Percentiles rank a stretch among this genome's conserved stretches.
These are phyloP conservation scores for Corythornis leucogaster DNA, from an alignment of 2,797 vertebrate genomes.

Conservation along the genomic window DNA sequence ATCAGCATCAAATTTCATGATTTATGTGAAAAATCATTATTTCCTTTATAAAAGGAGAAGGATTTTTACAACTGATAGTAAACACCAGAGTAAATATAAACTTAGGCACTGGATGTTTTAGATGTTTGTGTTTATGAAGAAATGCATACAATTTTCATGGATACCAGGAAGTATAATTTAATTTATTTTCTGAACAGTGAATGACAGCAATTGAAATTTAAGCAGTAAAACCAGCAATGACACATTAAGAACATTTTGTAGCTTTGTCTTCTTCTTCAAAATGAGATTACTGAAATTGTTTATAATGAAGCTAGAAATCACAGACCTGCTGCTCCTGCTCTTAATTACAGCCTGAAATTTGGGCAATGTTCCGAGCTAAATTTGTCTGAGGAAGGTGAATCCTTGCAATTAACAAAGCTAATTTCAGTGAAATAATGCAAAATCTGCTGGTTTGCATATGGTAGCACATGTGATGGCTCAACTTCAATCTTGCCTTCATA, in stretches of 20 bases:
- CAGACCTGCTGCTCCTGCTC: background rate
- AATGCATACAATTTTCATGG: background rate
- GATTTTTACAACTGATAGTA: background rate
- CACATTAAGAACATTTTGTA: background rate
- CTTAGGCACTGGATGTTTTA: background rate
- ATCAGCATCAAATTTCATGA: background rate
- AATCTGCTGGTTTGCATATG: background rate
- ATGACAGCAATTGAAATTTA: background rate
- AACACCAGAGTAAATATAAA: background rate
- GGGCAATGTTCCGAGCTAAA: background rate
- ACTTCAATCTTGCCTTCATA: background rate
- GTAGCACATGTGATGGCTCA: background rate
- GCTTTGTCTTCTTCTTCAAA: background rate
- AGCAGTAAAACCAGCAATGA: background rate
- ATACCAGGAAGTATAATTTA: background rate
- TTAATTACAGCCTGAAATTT: constrained; percentile 10
- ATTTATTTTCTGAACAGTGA: background rate
- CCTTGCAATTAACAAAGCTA: background rate
- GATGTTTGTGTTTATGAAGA: background rate
- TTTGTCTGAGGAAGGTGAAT: constrained; percentile 16
- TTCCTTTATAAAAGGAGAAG: background rate
- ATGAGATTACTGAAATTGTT: background rate
- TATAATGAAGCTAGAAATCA: background rate
- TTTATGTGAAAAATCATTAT: background rate
- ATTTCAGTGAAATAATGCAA: background rate